Base-by-base conservation (phyloP, 2,888 invertebrate species). In the Mesorhabditis sp. region DNA sequence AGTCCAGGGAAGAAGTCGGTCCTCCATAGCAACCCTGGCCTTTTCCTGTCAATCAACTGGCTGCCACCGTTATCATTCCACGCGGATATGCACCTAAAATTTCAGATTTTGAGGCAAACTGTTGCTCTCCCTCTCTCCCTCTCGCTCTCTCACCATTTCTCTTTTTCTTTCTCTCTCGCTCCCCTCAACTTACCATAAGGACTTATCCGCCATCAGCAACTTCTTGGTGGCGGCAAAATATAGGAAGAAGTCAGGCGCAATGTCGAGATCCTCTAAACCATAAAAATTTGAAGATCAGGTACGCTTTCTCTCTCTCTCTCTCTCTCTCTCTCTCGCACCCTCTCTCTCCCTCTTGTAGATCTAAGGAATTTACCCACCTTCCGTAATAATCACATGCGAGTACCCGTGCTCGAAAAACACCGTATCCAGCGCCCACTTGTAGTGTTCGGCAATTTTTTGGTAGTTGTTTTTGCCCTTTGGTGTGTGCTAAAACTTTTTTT, bases 161-260 rank as follows among this genome's bases (percentile, higher is more conserved):
- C 2, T 28, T 28, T 28, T 28, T 28, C 28, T 28, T 28, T 28
- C 28, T 28, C 28, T 28, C 28, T 28, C 28, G 28, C 28, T 28
- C 28, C 28, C 28, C 28, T 42, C 43, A 4, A 65, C 77, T 70
- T 41, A 75, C 94, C 95, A 97, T 67, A 99, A 87, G 10, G 92
- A 90, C 0, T 91, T 89, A 87, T 99, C 98, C 77, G 90, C 90
- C 64, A 90, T 88, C 41, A 99, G 88, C 69, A 98, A 87, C 0
- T 92, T 91, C 87, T 93, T 92, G 3, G 94, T 93, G 43, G 94
- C 94, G 70, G 92, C 88, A 88, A 98, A 98, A 86, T 97, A 99
- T 85, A 96, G 95, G 87, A 92, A 98, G 89, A 99, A 95, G 87
- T 98, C 98, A 50, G 93, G 92, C 0, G 97, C 91, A 75, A 98